Base-by-base conservation (phyloP, 2,888 invertebrate genomes). In the Hipparchia semele region DNA sequence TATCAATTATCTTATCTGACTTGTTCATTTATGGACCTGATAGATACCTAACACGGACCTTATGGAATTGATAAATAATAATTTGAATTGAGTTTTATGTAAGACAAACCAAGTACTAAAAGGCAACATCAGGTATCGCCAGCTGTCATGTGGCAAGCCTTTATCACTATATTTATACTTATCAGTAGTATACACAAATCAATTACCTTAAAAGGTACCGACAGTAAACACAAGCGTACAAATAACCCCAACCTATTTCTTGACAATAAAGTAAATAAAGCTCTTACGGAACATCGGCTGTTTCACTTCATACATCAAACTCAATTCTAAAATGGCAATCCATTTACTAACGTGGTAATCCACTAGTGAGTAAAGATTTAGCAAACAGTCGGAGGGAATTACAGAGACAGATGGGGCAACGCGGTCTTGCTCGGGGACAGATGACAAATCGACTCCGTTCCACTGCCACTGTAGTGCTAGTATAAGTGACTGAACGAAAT, bases 341-440 rank as follows among this genome's bases (percentile, higher is more conserved):
- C 67, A 67, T 67, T 67, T 67, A 67, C 67, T 58, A 67, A 67
- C 67, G 67, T 67, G 67, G 67, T 67, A 67, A 67, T 67, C 67
- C 67, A 67, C 56, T 67, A 67, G 67, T 67, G 56, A 56, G 67
- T 46, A 67, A 67, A 58, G 67, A 54, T 67, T 67, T 67, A 67
- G 67, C 56, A 56, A 56, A 67, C 67, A 67, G 67, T 67, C 69
- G 66, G 67, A 58, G 56, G 73, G 72, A 56, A 68, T 73, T 70
- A 72, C 76, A 73, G 65, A 75, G 76, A 77, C 69, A 70, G 71
- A 77, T 77, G 71, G 73, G 51, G 74, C 58, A 70, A 62, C 66
- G 76, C 68, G 70, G 61, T 66, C 69, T 67, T 67, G 67, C 66
- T 62, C 70, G 70, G 70, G 60, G 70, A 69, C 73, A 66, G 69